Conservation (phyloP, 2,797 vertebrate genomes). For the Sebastes flavidus region DNA sequence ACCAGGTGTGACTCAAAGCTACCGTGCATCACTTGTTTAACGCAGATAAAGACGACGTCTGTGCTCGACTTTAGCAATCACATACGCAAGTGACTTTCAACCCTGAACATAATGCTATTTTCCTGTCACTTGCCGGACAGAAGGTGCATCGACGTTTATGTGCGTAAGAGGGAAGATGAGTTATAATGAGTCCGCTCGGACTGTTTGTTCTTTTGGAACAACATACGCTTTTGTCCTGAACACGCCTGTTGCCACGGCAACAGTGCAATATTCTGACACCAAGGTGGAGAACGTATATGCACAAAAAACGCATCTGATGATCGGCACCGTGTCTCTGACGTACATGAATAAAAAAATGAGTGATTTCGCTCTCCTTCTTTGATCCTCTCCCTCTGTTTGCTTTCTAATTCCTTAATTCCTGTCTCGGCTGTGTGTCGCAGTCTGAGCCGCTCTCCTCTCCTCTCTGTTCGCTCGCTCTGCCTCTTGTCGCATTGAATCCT, state of each 20-base stretch:
- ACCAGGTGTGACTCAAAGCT: constrained; percentile 36
- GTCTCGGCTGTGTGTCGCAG: constrained; percentile 45
- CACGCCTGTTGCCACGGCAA: constrained; percentile 64
- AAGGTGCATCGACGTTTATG: background rate
- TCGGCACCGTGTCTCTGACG: constrained; percentile 12
- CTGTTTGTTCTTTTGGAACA: constrained; percentile 17
- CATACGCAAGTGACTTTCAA: background rate
- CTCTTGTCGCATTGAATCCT: constrained; percentile 64
- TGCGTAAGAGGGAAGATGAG: background rate
- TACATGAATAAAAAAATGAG: constrained; percentile 4
- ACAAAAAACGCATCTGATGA: constrained; percentile 41
- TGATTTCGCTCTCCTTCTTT: constrained; percentile 20
- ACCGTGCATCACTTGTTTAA: background rate
- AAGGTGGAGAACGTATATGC: constrained; percentile 22
- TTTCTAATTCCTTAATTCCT: constrained; percentile 54
- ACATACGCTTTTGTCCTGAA: constrained; percentile 21
- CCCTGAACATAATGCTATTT: background rate
- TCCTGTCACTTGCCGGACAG: background rate
- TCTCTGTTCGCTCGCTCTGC: constrained; percentile 31
- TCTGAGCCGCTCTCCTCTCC: constrained; percentile 31
- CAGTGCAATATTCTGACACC: constrained; percentile 28
- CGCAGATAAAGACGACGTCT: background rate
- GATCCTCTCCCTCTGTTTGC: constrained; percentile 28
- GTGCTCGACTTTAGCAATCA: background rate
- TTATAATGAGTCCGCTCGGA: background rate